Evolutionary conservation across 2,113 vertebrate species (phyloP).

Genomic region (Prinia subflava): DNA sequence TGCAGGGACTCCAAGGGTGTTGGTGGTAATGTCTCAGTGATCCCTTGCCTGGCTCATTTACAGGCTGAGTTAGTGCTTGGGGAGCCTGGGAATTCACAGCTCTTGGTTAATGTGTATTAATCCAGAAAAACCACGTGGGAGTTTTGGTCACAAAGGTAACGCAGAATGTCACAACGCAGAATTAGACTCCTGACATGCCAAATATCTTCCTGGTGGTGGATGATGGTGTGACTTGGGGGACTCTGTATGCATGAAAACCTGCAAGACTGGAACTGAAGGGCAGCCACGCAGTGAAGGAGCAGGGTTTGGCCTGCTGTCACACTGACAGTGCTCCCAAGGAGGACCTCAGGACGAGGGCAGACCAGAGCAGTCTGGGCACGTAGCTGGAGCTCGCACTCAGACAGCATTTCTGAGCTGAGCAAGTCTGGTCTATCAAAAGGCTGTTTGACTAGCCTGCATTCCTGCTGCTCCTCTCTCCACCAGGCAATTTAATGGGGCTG

Average conservation of each 20-base stretch:
- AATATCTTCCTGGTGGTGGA: background rate
- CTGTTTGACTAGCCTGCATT: slow-evolving; percentile 13
- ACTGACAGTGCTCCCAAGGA: background rate
- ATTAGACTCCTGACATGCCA: background rate
- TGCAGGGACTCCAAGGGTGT: background rate
- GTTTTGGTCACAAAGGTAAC: background rate
- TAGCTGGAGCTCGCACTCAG: background rate
- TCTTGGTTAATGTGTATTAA: background rate
- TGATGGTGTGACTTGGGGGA: background rate
- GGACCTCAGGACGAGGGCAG: background rate
- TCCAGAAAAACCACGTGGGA: background rate
- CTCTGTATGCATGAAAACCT: background rate
- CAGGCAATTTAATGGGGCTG: background rate
- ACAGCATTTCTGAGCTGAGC: background rate
- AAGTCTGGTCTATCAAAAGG: background rate
- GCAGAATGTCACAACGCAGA: background rate
- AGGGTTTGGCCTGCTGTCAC: background rate
- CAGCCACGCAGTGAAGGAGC: background rate
- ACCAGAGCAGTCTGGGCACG: background rate
- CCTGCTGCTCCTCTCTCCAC: slow-evolving; percentile 21
- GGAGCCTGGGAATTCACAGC: background rate
- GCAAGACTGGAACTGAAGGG: background rate
- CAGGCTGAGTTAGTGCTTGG: background rate
- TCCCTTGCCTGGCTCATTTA: background rate
- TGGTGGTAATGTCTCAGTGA: background rate